phyloP scores from a whole-genome alignment of 2,113 vertebrate genomes.

The Dipodomys ordii region DNA sequence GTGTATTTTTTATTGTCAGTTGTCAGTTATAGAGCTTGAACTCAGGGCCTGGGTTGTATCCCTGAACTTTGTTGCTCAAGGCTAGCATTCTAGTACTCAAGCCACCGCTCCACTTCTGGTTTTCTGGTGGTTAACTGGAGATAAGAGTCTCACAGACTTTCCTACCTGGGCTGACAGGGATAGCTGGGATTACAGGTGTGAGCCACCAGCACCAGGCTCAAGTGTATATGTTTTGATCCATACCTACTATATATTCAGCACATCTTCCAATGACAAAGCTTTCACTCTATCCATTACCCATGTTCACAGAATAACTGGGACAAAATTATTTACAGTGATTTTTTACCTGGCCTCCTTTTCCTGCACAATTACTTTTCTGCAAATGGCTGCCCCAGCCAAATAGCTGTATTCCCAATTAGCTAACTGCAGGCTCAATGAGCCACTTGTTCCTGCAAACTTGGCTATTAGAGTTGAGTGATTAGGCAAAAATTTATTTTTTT shows the following conservation, averaged over 20 bases:
- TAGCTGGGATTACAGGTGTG: too few relatives aligned
- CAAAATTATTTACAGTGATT: background rate
- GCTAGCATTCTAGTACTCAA: too few relatives aligned
- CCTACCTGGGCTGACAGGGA: too few relatives aligned
- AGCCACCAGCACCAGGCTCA: too few relatives aligned
- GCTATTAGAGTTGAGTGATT: conserved; percentile 41
- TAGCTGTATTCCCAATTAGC: conserved; percentile 54
- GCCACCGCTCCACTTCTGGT: too few relatives aligned
- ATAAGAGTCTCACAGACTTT: too few relatives aligned
- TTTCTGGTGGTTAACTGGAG: too few relatives aligned
- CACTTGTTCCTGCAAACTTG: conserved; percentile 45
- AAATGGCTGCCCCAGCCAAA: conserved; percentile 40
- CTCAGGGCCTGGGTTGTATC: too few relatives aligned
- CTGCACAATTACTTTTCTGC: conserved; percentile 38
- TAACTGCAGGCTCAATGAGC: conserved; percentile 57
- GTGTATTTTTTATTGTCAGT: too few relatives aligned
- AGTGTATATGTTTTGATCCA: background rate
- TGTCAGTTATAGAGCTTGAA: too few relatives aligned
- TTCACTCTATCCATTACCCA: background rate
- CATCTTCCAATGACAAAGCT: background rate
- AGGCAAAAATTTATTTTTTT: conserved; percentile 57
- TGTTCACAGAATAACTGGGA: background rate
- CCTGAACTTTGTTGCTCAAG: too few relatives aligned
- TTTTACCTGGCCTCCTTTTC: conserved; percentile 41
- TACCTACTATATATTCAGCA: background rate